These are phyloP conservation scores for Drosophila macrospina DNA, from an alignment of 2,888 invertebrate genomes.

Conservation along the genomic window DNA sequence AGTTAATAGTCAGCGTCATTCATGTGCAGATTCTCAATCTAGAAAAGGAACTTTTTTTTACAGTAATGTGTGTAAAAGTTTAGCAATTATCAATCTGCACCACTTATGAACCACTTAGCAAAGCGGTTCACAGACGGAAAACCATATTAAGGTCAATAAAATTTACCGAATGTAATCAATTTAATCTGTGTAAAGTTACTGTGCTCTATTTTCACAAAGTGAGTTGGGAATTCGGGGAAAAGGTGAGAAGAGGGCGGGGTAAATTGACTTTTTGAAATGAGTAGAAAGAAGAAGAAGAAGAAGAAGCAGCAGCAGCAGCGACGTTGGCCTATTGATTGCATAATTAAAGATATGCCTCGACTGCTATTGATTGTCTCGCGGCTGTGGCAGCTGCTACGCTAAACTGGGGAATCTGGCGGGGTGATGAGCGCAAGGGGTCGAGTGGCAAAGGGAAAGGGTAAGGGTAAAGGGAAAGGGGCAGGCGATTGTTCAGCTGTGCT, in stretches of 20 bases:
- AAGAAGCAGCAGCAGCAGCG: constrained; percentile 1
- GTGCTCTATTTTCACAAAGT: neutral
- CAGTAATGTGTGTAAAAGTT: too few relatives aligned
- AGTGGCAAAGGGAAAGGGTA: too few relatives aligned
- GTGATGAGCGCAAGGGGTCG: too few relatives aligned
- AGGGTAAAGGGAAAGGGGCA: too few relatives aligned
- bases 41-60: too few relatives aligned
- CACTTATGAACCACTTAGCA: neutral
- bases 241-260: neutral
- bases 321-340: constrained; percentile 33
- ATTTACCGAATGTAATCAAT: constrained; percentile 8
- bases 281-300: neutral
- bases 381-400: constrained; percentile 34
- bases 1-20: too few relatives aligned
- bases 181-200: constrained; percentile 9
- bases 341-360: constrained; percentile 52
- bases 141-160: neutral
- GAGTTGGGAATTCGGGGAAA: neutral
- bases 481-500: constrained; percentile 30
- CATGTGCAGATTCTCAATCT: too few relatives aligned
- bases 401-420: neutral
- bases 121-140: neutral
- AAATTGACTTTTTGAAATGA: neutral
- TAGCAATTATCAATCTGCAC: neutral
- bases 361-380: constrained; percentile 56